Conservation (phyloP, 2,888 invertebrate species). For the Diaperis boleti region DNA sequence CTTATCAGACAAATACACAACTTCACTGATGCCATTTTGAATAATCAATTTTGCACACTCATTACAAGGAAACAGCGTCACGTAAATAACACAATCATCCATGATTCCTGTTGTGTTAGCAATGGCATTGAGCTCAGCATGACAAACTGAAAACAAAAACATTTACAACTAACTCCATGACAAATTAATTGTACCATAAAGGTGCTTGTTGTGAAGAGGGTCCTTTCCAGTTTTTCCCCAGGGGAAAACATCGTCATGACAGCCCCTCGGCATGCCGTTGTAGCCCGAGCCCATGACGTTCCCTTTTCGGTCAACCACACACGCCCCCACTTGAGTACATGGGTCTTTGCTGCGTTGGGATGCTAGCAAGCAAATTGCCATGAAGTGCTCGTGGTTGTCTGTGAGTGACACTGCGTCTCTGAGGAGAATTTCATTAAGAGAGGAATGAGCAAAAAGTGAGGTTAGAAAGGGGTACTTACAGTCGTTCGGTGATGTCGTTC, state of each 20-base stretch:
- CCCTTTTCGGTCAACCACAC: constrained; percentile 78
- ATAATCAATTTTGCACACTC: constrained; percentile 98
- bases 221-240: constrained; percentile 81
- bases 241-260: constrained; percentile 88
- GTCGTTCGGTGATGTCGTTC: too few relatives aligned
- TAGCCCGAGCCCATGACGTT: constrained; percentile 95
- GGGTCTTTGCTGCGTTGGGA: constrained; percentile 90
- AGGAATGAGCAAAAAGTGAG: too few relatives aligned
- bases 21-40: constrained; percentile 87
- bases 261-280: constrained; percentile 96
- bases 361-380: constrained; percentile 91
- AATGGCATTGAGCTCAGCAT: constrained; percentile 98
- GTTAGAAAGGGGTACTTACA: too few relatives aligned
- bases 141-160: constrained; percentile 80
- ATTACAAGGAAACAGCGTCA: constrained; percentile 95
- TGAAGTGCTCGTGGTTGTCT: constrained; percentile 85
- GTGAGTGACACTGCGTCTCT: neutral
- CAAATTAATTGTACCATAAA: constrained; percentile 76
- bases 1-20: constrained; percentile 88
- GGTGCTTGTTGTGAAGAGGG: constrained; percentile 80
- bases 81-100: constrained; percentile 85
- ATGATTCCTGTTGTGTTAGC: constrained; percentile 77
- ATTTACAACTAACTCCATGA: neutral
- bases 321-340: constrained; percentile 34
- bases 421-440: neutral